Conservation (phyloP, 2,113 vertebrate genomes). For the Odocoileus hemionus region DNA sequence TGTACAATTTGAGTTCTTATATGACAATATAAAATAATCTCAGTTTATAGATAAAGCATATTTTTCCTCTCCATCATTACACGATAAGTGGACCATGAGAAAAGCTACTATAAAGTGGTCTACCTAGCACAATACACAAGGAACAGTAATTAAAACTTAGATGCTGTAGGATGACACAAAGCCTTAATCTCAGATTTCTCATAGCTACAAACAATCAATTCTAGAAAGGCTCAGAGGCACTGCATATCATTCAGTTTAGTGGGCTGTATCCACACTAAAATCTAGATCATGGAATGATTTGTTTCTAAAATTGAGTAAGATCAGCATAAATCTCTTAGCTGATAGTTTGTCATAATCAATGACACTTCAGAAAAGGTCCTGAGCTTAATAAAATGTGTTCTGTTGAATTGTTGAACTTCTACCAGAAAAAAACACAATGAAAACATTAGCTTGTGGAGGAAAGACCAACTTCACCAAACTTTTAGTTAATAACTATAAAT, state of each 20-base stretch:
- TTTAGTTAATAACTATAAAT: background rate
- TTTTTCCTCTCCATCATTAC: background rate
- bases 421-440: background rate
- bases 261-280: background rate
- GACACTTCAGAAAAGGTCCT: slow-evolving; percentile 18
- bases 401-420: background rate
- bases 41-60: background rate
- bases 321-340: slow-evolving; percentile 12
- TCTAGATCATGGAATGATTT: background rate
- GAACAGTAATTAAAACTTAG: background rate
- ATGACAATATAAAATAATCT: background rate
- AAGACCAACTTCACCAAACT: background rate
- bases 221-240: background rate
- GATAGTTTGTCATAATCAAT: slow-evolving; percentile 16
- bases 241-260: slow-evolving; percentile 1
- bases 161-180: background rate
- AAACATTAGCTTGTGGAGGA: background rate
- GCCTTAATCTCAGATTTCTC: slow-evolving; percentile 6
- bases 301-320: slow-evolving; percentile 35
- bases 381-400: background rate
- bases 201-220: background rate
- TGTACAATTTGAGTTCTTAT: background rate
- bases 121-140: accelerated
- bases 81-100: background rate
- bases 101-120: background rate